phyloP scores from a whole-genome alignment of 2,888 invertebrate species.

The Trimorus sp. region DNA sequence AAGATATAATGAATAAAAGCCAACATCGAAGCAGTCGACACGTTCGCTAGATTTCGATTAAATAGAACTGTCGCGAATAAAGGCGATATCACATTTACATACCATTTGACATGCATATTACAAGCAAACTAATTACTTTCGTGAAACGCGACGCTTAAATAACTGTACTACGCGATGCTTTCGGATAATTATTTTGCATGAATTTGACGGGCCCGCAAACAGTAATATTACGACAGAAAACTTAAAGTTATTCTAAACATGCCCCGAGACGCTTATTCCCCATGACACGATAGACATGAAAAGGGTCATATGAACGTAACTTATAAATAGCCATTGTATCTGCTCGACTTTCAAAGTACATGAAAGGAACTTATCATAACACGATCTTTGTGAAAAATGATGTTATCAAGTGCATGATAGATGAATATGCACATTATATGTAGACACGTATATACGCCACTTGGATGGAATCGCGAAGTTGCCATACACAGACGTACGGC shows the following conservation, averaged over 20 bases:
- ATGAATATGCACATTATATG: conserved; percentile 5
- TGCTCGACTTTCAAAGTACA: conserved; percentile 32
- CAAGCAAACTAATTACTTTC: no score
- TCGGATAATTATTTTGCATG: conserved; percentile 2
- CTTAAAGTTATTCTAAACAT: conserved; percentile 18
- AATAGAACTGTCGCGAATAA: not conserved
- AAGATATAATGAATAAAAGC: no score
- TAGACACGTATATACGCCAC: not conserved
- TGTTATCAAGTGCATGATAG: conserved; percentile 14
- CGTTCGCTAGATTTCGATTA: not conserved
- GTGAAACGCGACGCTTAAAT: no score
- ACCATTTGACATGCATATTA: no score
- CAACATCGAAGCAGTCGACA: no score
- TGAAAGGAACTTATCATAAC: conserved; percentile 41
- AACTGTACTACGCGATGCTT: not conserved
- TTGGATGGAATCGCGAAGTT: no score
- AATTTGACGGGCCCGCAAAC: not conserved
- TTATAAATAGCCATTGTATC: conserved; percentile 40
- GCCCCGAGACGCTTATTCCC: conserved; percentile 10
- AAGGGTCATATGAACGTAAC: conserved; percentile 29
- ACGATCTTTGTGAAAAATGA: conserved; percentile 29
- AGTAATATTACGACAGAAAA: conserved; percentile 18
- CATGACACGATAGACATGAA: conserved; percentile 29
- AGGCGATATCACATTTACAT: no score
- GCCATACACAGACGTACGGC: no score